Evolutionary conservation across 2,113 vertebrate genomes (phyloP).

Genomic region (Megaleporinus macrocephalus): DNA sequence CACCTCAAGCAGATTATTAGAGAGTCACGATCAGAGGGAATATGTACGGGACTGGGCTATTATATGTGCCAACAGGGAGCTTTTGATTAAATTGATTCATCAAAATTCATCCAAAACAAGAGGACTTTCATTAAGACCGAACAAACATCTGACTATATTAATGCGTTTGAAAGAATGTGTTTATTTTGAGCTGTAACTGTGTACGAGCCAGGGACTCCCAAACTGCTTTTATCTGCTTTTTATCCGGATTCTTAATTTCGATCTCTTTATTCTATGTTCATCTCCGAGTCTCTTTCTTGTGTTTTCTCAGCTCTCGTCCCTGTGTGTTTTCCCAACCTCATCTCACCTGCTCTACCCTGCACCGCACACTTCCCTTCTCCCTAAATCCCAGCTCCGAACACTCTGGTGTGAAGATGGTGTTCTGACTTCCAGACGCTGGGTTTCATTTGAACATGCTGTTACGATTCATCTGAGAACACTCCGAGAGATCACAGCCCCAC

Average conservation of each 20-base stretch:
- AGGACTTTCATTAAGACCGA: not conserved
- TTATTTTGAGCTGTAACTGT: not conserved
- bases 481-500: slow-evolving; percentile 23
- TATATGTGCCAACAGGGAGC: not conserved
- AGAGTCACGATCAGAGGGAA: not conserved
- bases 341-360: slow-evolving; percentile 6
- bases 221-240: not conserved
- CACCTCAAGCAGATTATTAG: slow-evolving; percentile 6
- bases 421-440: slow-evolving; percentile 24
- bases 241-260: not conserved
- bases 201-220: not conserved
- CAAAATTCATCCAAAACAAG: slow-evolving; percentile 1
- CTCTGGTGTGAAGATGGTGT: slow-evolving; percentile 27
- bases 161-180: not conserved
- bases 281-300: slow-evolving; percentile 14
- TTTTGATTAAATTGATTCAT: slow-evolving; percentile 1
- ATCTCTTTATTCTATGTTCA: not conserved
- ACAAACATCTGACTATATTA: not conserved
- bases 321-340: not conserved
- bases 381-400: slow-evolving; percentile 33
- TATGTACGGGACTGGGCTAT: not conserved
- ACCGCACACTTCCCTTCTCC: not conserved
- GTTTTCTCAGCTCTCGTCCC: slow-evolving; percentile 12
- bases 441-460: slow-evolving; percentile 46
- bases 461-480: slow-evolving; percentile 35